Evolutionary conservation across 2,888 invertebrate genomes (phyloP).

Genomic region (Coleophora flavipennella): DNA sequence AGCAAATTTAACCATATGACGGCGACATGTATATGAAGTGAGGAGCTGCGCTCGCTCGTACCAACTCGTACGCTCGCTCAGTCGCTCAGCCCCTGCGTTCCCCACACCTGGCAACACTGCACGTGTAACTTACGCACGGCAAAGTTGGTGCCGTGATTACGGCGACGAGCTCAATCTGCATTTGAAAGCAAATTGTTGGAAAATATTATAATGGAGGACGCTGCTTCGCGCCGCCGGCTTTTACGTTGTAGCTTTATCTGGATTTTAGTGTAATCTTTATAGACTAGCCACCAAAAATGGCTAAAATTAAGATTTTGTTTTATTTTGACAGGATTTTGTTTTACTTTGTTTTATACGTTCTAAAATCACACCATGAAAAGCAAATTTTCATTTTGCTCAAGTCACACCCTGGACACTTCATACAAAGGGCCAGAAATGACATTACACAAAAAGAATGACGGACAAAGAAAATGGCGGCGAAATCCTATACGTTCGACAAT

Average conservation of each 20-base stretch:
- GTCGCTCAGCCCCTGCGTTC: slow-evolving; percentile 15
- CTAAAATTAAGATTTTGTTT: too few relatives aligned
- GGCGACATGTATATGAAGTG: too few relatives aligned
- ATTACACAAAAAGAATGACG: too few relatives aligned
- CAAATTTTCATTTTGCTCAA: too few relatives aligned
- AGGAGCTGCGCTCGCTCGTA: slow-evolving; percentile 9
- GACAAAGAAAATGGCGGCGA: too few relatives aligned
- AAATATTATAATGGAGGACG: slow-evolving; percentile 14
- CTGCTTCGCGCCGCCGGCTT: slow-evolving; percentile 3
- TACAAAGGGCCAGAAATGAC: too few relatives aligned
- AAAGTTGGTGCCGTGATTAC: slow-evolving; percentile 23
- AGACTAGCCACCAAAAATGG: not conserved
- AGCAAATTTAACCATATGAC: too few relatives aligned
- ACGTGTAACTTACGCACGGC: slow-evolving; percentile 16
- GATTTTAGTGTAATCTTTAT: not conserved
- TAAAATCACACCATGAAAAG: too few relatives aligned
- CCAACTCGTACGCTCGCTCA: too few relatives aligned
- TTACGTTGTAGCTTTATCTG: not conserved
- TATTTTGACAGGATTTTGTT: not conserved
- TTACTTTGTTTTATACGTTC: too few relatives aligned
- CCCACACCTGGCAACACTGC: slow-evolving; percentile 19
- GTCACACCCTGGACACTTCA: too few relatives aligned
- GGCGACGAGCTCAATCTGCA: slow-evolving; percentile 25
- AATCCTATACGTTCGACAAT: too few relatives aligned
- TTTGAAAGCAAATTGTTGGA: slow-evolving; percentile 17